Evolutionary conservation across 2,113 vertebrate species (phyloP), one percentile per base, ranked within the genome.

Genomic region (Microtus richardsoni): DNA sequence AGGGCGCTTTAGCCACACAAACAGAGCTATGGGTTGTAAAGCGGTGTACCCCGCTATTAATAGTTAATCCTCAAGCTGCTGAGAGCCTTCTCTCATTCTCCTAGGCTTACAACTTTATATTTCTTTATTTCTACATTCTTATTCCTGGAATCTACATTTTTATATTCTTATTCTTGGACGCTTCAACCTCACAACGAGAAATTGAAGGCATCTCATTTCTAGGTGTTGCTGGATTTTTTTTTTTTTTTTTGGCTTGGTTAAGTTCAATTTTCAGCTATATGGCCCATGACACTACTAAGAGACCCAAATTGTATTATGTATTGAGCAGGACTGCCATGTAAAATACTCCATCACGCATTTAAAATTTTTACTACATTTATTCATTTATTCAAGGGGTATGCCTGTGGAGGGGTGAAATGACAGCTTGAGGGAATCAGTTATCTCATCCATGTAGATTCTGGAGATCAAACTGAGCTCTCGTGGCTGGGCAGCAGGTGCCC

Each of bases 171-270:
- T 58, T 58, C 58, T 58, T 58, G 58, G 19, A 58, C 58, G 2
- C 58, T 58, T 58, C 58, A 58, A 21, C 58, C 49, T 89, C 79
- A 91, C 86, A 96, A 89, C n/a, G 74, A 73, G 52, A 88, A 73
- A 91, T 82, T 92, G 21, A 74, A 93, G 12, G 21, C 52, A 73
- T 78, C 90, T 89, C 12, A 52, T 91, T 97, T 95, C 89, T 83
- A 83, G 39, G n/a, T 78, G 75, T 87, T 78, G 68, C 11, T 82
- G 82, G 75, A 30, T 80, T 80, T 74, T 80, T 87, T 62, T 79
- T 74, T 86, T 52, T 52, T 52, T 52, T 52, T 52, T 62, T 49
- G 49, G 73, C 52, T 64, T 62, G n/a, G 83, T 88, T 97, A 88
- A 95, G 68, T 68, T 94, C 60, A 80, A 71, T 89, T 94, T 91